A percentile compares a stretch with the other conserved stretches of the same genome.
Conservation (phyloP, 2,797 vertebrate genomes). For the Yasuhikotakia modesta region DNA sequence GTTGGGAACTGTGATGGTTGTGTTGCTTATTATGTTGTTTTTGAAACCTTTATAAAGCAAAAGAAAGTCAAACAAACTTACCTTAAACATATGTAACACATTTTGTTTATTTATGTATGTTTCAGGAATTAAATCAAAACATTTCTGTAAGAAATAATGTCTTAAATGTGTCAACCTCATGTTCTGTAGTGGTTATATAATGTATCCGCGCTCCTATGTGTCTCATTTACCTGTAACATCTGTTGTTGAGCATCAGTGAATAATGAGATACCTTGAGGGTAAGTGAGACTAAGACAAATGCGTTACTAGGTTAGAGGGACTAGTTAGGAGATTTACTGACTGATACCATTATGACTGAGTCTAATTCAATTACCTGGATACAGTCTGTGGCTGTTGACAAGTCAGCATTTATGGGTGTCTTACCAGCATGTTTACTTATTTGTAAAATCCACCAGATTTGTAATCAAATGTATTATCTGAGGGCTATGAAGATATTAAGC, state of each 20-base stretch:
- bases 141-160: too few species aligned
- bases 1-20: too few species aligned
- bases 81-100: too few species aligned
- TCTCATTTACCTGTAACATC: conserved; percentile 16
- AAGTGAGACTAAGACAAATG: conserved; percentile 8
- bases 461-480: conserved; percentile 1
- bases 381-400: neutral
- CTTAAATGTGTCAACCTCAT: neutral
- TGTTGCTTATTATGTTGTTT: too few species aligned
- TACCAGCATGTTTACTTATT: conserved; percentile 14
- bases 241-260: conserved; percentile 6
- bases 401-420: conserved; percentile 13
- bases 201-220: neutral
- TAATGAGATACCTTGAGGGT: neutral
- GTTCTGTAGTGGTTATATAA: neutral
- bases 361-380: too few species aligned
- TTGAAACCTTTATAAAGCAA: too few species aligned
- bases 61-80: too few species aligned
- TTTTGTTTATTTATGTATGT: neutral
- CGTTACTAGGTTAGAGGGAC: conserved; percentile 4
- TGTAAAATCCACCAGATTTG: conserved; percentile 4
- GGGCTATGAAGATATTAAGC: neutral
- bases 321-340: neutral
- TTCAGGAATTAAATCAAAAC: too few species aligned
- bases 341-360: conserved; percentile 8